Evolutionary conservation across 2,888 invertebrate species (phyloP), one percentile per base, ranked within the genome.

Genomic region (Chydorus sphaericus): DNA sequence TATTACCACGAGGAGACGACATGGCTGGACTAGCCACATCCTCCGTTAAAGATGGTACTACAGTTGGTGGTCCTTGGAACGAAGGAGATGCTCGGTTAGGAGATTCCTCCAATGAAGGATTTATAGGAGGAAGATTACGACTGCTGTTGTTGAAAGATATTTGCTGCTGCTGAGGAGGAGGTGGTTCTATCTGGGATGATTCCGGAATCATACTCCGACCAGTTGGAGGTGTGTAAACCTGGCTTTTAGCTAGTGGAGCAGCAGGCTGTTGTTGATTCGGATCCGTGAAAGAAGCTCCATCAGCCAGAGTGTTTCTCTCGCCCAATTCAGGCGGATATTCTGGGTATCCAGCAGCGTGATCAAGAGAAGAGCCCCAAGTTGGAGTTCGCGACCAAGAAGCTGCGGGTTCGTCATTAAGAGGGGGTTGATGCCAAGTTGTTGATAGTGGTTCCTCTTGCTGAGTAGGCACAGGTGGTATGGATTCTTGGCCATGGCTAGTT

Each of bases 251-350:
- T 14, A 44, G 44, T n/a, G 31, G 36, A 3, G 29, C 11, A 2
- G 55, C 20, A 14, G 55, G 31, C n/a, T 23, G 20, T 16, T 14
- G 11, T 26, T 26, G 48, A 33, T 48, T 23, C 30, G 30, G 44
- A 29, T 54, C 54, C n/a, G 48, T 28, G 30, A 54, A 54, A 1
- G 55, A 48, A 1, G 55, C 48, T 18, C 55, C 55, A 49, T 55
- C 55, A 29, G 36, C 48, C 10, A 39, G 31, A 3, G 55, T 49
- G 37, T 39, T 55, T 5, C 55, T 37, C 28, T 55, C 55, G 10
- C 55, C 55, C 31, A 55, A 33, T 18, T 37, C 48, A 23, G 44
- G 44, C 14, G 48, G 33, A 10, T 44, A 44, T 20, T 53, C 53
- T 11, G 23, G 14, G 8, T 36, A 10, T 14, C n/a, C 11, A 14